Evolutionary conservation across 2,113 vertebrate genomes (phyloP).

Genomic region (Ardeotis arabs): DNA sequence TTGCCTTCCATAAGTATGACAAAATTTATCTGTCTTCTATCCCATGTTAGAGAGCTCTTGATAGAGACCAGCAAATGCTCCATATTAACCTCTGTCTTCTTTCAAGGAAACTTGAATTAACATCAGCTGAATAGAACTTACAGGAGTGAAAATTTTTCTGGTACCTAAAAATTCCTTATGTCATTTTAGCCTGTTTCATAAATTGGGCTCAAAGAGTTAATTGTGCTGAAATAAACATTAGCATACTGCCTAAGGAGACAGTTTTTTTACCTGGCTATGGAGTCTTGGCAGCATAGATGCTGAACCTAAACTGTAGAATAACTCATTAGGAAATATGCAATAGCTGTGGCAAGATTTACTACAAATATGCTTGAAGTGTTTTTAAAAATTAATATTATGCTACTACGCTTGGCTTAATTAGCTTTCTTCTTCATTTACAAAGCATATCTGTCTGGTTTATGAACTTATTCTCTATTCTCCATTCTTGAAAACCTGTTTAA

Average conservation of each 20-base stretch:
- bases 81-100: background rate
- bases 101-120: background rate
- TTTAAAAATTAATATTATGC: constrained; percentile 81
- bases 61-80: background rate
- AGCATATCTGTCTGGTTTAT: constrained; percentile 79
- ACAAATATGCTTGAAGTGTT: constrained; percentile 71
- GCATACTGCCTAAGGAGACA: constrained; percentile 45
- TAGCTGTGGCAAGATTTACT: constrained; percentile 70
- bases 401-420: constrained; percentile 76
- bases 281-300: constrained; percentile 49
- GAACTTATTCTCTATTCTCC: constrained; percentile 68
- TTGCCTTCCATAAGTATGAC: background rate
- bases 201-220: constrained; percentile 45
- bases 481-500: constrained; percentile 74
- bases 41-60: background rate
- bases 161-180: background rate
- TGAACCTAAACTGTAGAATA: constrained; percentile 65
- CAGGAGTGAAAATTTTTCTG: background rate
- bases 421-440: constrained; percentile 79
- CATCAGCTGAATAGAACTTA: background rate
- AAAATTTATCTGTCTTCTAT: background rate
- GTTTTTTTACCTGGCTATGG: constrained; percentile 59
- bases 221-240: constrained; percentile 67
- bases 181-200: background rate
- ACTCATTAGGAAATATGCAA: constrained; percentile 71